These are phyloP conservation scores for Panonychus citri DNA, from an alignment of 1,140 invertebrate species.

Conservation along the genomic window DNA sequence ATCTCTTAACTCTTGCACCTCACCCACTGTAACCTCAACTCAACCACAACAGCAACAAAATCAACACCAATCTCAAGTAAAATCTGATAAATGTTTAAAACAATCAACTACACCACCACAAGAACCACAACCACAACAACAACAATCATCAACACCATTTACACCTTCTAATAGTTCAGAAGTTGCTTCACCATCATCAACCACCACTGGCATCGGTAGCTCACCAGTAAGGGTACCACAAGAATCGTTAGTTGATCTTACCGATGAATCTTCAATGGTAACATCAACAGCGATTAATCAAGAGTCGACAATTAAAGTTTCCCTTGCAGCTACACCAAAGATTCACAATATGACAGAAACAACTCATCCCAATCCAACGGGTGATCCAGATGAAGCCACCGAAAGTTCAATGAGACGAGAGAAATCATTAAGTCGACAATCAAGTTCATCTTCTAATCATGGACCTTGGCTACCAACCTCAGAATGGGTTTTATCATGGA, in stretches of 20 bases:
- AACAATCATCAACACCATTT: background rate
- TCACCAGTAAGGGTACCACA: background rate
- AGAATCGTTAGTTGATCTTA: background rate
- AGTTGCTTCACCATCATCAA: background rate
- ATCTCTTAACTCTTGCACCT: background rate
- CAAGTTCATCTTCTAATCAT: conserved; percentile 2
- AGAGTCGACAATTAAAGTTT: conserved; percentile 23
- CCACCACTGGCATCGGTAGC: background rate
- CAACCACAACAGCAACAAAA: background rate
- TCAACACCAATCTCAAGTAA: background rate
- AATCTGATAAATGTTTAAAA: too few relatives aligned
- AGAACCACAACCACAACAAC: background rate
- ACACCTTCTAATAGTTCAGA: background rate
- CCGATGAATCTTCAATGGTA: background rate
- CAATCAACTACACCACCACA: too few relatives aligned
- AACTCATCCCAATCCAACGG: conserved; percentile 33
- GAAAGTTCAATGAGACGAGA: background rate
- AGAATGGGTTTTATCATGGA: conserved; percentile 91
- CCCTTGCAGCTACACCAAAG: conserved; percentile 62
- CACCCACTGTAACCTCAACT: too few relatives aligned
- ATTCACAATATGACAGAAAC: conserved; percentile 86
- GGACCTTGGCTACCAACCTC: conserved; percentile 51
- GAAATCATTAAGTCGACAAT: conserved; percentile 4
- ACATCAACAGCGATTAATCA: background rate
- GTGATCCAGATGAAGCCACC: background rate